These are phyloP conservation scores for Cotesia congregata DNA, from an alignment of 2,888 invertebrate genomes.

Conservation along the genomic window DNA sequence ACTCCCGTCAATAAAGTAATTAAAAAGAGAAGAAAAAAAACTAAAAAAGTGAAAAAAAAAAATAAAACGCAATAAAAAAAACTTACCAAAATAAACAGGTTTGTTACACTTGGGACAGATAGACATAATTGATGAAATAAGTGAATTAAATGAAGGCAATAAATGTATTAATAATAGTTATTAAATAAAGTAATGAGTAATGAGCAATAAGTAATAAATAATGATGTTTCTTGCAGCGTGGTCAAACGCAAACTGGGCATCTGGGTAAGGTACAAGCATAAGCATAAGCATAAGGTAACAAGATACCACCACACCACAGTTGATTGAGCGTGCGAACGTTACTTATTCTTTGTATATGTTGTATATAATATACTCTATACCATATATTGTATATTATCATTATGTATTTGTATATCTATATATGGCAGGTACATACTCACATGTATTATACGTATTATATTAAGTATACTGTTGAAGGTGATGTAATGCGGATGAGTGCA, in stretches of 20 bases:
- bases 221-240: conserved; percentile 56
- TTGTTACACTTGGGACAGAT: conserved; percentile 76
- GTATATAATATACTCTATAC: conserved; percentile 47
- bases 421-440: background rate
- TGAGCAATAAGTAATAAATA: conserved; percentile 45
- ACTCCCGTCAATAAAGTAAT: background rate
- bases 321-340: conserved; percentile 62
- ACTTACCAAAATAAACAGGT: conserved; percentile 76
- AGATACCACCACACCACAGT: conserved; percentile 58
- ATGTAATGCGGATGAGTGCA: too few relatives aligned
- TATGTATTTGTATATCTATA: background rate
- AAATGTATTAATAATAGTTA: conserved; percentile 34
- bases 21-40: background rate
- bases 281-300: conserved; percentile 57
- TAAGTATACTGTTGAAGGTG: too few relatives aligned
- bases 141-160: background rate
- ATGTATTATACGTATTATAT: background rate
- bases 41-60: background rate
- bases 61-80: conserved; percentile 3
- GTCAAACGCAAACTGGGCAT: conserved; percentile 64
- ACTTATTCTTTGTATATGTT: conserved; percentile 42
- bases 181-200: conserved; percentile 45
- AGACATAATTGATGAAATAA: conserved; percentile 69
- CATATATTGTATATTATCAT: conserved; percentile 6
- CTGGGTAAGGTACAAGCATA: conserved; percentile 41